Evolutionary conservation across 2,113 vertebrate species (phyloP), one percentile per base, ranked within the genome.

Genomic region (Junco hyemalis): DNA sequence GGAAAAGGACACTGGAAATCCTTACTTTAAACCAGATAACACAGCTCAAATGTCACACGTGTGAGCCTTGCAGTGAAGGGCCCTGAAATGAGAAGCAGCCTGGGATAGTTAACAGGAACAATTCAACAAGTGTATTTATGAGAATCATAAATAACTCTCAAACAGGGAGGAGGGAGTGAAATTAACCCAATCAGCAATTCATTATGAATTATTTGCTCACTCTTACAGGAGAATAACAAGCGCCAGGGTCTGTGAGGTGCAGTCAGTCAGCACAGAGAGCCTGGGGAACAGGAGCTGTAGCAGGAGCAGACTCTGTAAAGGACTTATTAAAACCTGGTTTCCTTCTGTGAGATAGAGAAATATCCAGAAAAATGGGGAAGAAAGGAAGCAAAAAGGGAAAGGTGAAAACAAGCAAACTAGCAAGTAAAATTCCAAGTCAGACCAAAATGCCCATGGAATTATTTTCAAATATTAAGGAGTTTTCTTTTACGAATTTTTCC

Each of bases 81-180:
- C 35, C 81, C 80, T 91, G 94, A 93, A 96, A 88, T 86, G 60
- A 91, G 77, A 71, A 57, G 72, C 48, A 71, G 80, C 31, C 35
- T 0, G 1, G 86, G 90, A 63, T 35, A 35, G 50, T 88, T 92
- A 59, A 86, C 9, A 92, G 77, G 56, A 81, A 60, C 71, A 79
- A 53, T 81, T 92, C 65, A 64, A 68, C 47, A 81, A 79, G 28
- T 71, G 7, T 53, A 48, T 92, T 95, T 89, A 96, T 71, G 84
- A 81, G 88, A 72, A 53, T 89, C 94, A 76, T 96, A 92, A 97
- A 95, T 95, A 91, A 84, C 60, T 72, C 73, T 45, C 80, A 89
- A 79, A 72, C 16, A 85, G 53, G n/a, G 48, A 89, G 81, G 42
- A 82, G 61, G 44, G 81, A 95, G 57, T 76, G 61, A 92, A 89